Percentiles rank a stretch among this genome's conserved stretches.
phyloP scores from a whole-genome alignment of 2,888 invertebrate genomes.

The Xanthia togata region DNA sequence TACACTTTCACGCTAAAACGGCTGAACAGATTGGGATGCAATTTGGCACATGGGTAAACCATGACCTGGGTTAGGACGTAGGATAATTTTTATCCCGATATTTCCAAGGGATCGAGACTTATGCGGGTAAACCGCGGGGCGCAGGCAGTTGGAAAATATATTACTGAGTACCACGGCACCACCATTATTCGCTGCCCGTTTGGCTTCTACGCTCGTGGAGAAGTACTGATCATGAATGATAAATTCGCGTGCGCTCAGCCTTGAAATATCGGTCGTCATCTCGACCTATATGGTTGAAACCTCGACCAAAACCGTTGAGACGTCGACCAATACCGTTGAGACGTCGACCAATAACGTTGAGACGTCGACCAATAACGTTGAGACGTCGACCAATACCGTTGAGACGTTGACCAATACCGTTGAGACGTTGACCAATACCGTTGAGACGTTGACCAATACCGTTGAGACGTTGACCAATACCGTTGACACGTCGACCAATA shows the following conservation, averaged over 20 bases:
- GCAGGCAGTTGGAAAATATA: too few relatives aligned
- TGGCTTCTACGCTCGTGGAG: background rate
- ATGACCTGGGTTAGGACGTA: too few relatives aligned
- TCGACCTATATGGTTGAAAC: background rate
- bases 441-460: background rate
- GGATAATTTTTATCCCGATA: too few relatives aligned
- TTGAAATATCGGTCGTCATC: background rate
- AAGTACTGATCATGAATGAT: background rate
- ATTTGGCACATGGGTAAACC: too few relatives aligned
- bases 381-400: background rate
- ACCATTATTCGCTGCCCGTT: background rate
- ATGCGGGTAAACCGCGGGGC: too few relatives aligned
- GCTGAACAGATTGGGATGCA: too few relatives aligned
- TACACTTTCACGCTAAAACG: too few relatives aligned
- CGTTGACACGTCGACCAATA: background rate
- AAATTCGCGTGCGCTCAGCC: background rate
- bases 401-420: background rate
- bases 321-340: background rate
- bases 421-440: background rate
- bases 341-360: background rate
- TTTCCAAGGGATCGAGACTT: too few relatives aligned
- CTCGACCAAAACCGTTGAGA: too few relatives aligned
- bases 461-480: background rate
- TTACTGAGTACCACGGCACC: background rate
- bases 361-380: too few relatives aligned